Evolutionary conservation across 2,113 vertebrate species (phyloP).

Genomic region (Brachyistius frenatus): DNA sequence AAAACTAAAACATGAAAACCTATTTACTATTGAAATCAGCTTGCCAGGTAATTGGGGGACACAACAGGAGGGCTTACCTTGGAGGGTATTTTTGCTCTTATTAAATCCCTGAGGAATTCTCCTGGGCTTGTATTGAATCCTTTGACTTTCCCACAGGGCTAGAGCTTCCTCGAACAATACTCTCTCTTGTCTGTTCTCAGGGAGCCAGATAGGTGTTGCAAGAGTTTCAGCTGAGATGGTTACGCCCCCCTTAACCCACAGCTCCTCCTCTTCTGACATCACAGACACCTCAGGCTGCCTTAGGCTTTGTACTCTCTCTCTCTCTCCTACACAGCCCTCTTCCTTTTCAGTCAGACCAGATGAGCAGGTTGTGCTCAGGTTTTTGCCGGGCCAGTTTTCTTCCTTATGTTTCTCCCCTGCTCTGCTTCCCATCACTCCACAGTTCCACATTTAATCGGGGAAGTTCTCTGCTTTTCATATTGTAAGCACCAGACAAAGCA

Average conservation of each 20-base stretch:
- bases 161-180: conserved; percentile 84
- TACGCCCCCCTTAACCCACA: conserved; percentile 73
- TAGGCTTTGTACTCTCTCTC: conserved; percentile 51
- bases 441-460: conserved; percentile 9
- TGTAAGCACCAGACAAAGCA: conserved; percentile 40
- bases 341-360: conserved; percentile 75
- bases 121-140: conserved; percentile 60
- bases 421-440: conserved; percentile 26
- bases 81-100: conserved; percentile 19
- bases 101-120: conserved; percentile 59
- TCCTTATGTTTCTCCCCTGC: conserved; percentile 34
- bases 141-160: conserved; percentile 81
- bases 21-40: background rate
- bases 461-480: conserved; percentile 30
- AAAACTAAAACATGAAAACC: conserved; percentile 7
- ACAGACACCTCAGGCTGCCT: conserved; percentile 75
- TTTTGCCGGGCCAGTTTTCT: conserved; percentile 22
- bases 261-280: conserved; percentile 87
- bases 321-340: conserved; percentile 31
- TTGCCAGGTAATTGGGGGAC: conserved; percentile 26
- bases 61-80: conserved; percentile 65
- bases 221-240: conserved; percentile 78
- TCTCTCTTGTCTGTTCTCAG: conserved; percentile 81
- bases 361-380: conserved; percentile 70
- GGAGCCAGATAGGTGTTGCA: conserved; percentile 88